phyloP scores from a whole-genome alignment of 64 coral and sea anemone genomes.

The Astreopora myriophthalma region DNA sequence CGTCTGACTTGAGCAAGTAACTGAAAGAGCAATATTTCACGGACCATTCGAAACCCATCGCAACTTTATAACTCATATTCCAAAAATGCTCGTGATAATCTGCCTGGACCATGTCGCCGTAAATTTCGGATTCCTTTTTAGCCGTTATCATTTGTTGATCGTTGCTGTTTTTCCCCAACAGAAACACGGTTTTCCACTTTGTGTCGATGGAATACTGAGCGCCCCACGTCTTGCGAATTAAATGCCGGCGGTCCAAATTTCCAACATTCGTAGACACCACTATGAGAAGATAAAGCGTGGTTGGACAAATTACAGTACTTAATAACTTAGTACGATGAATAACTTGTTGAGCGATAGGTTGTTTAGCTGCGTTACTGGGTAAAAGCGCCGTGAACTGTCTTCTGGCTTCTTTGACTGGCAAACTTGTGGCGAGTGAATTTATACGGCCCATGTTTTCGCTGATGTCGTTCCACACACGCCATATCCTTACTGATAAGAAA shows the following conservation, averaged over 20 bases:
- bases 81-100: slow-evolving; percentile 54
- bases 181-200: slow-evolving; percentile 73
- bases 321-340: slow-evolving; percentile 41
- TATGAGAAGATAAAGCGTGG: slow-evolving; percentile 45
- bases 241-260: slow-evolving; percentile 55
- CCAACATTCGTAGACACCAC: slow-evolving; percentile 72
- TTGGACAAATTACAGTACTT: slow-evolving; percentile 42
- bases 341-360: background rate
- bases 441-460: background rate
- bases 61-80: slow-evolving; percentile 72
- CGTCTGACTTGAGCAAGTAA: slow-evolving; percentile 74
- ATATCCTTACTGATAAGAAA: slow-evolving; percentile 12
- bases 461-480: slow-evolving; percentile 36
- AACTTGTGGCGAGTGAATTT: background rate
- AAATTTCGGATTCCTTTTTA: slow-evolving; percentile 30
- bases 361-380: background rate
- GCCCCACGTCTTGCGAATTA: slow-evolving; percentile 83
- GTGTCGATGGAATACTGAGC: slow-evolving; percentile 28
- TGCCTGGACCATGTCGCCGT: slow-evolving; percentile 66
- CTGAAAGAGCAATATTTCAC: slow-evolving; percentile 60
- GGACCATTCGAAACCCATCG: slow-evolving; percentile 74
- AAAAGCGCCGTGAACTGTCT: background rate
- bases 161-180: slow-evolving; percentile 54
- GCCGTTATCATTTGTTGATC: slow-evolving; percentile 42
- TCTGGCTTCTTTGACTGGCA: background rate